Conservation (phyloP, 2,113 vertebrate genomes). For the Macheiramphus alcinus region DNA sequence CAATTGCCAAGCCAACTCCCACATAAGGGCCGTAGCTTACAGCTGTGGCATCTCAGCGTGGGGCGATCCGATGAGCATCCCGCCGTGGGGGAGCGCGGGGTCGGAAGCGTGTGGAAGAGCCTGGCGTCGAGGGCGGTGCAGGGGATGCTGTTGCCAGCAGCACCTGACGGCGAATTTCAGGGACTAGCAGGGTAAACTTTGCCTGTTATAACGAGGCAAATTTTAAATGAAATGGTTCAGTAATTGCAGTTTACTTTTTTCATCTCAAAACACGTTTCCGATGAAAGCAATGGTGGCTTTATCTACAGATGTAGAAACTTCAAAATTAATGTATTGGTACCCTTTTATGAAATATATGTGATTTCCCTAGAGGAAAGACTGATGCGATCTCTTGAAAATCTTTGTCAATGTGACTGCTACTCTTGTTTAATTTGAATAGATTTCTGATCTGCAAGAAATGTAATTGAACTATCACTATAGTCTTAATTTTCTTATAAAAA, state of each 20-base stretch:
- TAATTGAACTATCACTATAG: background rate
- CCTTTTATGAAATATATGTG: background rate
- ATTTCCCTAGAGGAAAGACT: background rate
- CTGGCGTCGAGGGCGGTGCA: fast-evolving
- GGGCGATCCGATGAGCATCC: background rate
- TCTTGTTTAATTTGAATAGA: background rate
- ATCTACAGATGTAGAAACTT: background rate
- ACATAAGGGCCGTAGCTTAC: fast-evolving
- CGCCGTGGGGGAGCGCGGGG: fast-evolving
- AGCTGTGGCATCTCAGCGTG: fast-evolving
- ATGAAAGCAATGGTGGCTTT: background rate
- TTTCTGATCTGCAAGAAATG: background rate
- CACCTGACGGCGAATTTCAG: background rate
- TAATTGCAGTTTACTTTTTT: background rate
- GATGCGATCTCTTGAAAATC: background rate
- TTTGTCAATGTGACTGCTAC: background rate
- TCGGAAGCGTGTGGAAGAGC: fast-evolving
- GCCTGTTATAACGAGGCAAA: background rate
- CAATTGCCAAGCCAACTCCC: fast-evolving
- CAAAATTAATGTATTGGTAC: fast-evolving
- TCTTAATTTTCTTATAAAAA: background rate
- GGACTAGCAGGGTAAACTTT: background rate
- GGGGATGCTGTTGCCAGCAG: background rate
- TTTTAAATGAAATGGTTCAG: background rate
- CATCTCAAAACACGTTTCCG: background rate